Evolutionary conservation across 1,140 invertebrate genomes (phyloP).

Genomic region (Zaprionus capensis): DNA sequence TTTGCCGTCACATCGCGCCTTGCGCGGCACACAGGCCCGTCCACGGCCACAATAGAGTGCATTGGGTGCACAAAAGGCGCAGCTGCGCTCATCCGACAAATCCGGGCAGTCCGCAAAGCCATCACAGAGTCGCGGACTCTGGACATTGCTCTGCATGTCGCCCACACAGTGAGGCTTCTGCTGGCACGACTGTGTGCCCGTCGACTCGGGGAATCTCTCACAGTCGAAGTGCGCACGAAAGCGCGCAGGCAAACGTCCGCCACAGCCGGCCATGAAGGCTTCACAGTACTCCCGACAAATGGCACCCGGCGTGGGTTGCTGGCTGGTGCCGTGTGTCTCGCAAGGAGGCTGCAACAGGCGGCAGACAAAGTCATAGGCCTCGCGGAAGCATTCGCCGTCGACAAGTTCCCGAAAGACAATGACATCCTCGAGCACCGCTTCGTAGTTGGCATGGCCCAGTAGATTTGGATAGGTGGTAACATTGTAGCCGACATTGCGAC

Average conservation of each 20-base stretch:
- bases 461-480: conserved; percentile 93
- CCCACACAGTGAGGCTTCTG: conserved; percentile 91
- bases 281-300: conserved; percentile 94
- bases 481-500: conserved; percentile 90
- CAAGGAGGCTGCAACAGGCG: conserved; percentile 93
- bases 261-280: conserved; percentile 93
- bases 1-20: conserved; percentile 91
- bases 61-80: conserved; percentile 89
- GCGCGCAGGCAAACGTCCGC: conserved; percentile 88
- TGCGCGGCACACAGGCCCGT: conserved; percentile 89
- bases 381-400: conserved; percentile 93
- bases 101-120: conserved; percentile 94
- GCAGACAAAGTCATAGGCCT: conserved; percentile 94
- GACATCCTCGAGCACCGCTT: conserved; percentile 90
- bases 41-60: conserved; percentile 91
- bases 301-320: conserved; percentile 69
- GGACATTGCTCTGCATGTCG: conserved; percentile 88
- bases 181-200: conserved; percentile 89
- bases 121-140: conserved; percentile 92
- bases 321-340: conserved; percentile 71
- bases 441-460: conserved; percentile 87
- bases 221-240: conserved; percentile 91
- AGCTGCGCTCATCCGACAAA: conserved; percentile 91
- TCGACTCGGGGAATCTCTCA: conserved; percentile 91
- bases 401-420: conserved; percentile 93